Base-by-base conservation (phyloP, 2,888 invertebrate species). In the Brenthis daphne region DNA sequence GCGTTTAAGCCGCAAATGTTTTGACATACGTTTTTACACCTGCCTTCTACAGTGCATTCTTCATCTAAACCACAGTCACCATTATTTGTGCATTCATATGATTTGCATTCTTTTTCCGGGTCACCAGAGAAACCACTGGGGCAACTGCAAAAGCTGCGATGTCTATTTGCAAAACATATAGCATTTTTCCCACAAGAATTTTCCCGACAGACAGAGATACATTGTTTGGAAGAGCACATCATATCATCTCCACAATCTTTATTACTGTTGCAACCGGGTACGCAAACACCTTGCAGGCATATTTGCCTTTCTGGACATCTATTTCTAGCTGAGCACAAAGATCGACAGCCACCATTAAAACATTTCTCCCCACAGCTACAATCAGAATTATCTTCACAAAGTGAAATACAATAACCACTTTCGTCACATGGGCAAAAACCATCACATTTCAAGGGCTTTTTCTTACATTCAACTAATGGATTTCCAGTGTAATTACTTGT, bases 361-460 rank as follows among this genome's bases (percentile, higher is more conserved):
- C 98, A 98, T 73, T 94, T 93, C 87, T 98, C 97, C 50, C 97
- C 97, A 79, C 98, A 98, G 13, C 95, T 92, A 80, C 98, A 98
- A 58, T 97, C 95, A 3, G 92, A 91, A 68, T 94, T 93, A 8
- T 88, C 84, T 58, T 92, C 86, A 80, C 98, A 98, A 47, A 94
- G 92, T 65, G 94, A 94, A 1, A 95, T 94, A 77, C 98, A 98
- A 80, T 96, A 97, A 43, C 96, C 97, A 67, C 95, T 94, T 76
- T 96, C 96, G 79, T 97, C 97, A 79, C 97, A 97, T 69, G 96
- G 94, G 78, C 98, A 97, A 64, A 93, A 93, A 0, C 95, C 95
- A 79, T 96, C 95, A 80, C 98, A 98, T 64, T 94, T 93, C 61
- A 94, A 89, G 67, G 95, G 94, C 61, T 96, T 96, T 83, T 95